These are phyloP conservation scores for Onychomys arenicola DNA, from an alignment of 2,797 vertebrate genomes.

Conservation along the genomic window DNA sequence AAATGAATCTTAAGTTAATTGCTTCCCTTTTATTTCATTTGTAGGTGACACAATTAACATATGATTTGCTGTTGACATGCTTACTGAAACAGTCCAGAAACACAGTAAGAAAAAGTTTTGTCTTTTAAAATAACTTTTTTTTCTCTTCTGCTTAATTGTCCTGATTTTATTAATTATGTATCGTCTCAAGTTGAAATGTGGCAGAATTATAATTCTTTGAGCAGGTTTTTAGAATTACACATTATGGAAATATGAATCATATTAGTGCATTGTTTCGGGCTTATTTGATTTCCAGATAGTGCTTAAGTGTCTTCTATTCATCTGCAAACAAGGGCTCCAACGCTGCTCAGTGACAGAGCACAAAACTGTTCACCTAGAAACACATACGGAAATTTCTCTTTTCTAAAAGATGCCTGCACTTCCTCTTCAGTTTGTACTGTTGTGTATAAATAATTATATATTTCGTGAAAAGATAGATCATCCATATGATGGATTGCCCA, in stretches of 20 bases:
- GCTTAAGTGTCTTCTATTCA: not conserved
- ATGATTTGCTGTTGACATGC: slow-evolving; percentile 13
- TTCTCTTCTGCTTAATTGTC: slow-evolving; percentile 45
- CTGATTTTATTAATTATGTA: slow-evolving; percentile 61
- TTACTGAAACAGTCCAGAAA: slow-evolving; percentile 62
- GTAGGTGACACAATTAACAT: slow-evolving; percentile 58
- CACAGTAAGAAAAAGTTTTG: not conserved
- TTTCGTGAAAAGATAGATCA: slow-evolving; percentile 1
- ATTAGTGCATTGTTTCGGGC: slow-evolving; percentile 13
- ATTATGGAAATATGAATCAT: slow-evolving; percentile 44
- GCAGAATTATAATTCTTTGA: slow-evolving; percentile 44
- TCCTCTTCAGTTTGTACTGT: slow-evolving; percentile 6
- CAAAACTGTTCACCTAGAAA: not conserved
- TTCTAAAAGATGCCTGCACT: not conserved
- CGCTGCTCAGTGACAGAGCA: not conserved
- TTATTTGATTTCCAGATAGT: slow-evolving; percentile 25
- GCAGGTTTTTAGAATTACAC: slow-evolving; percentile 34
- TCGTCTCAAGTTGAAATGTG: slow-evolving; percentile 43
- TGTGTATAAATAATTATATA: not conserved
- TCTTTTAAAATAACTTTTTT: slow-evolving; percentile 65
- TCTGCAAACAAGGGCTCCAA: not conserved
- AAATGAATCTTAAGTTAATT: slow-evolving; percentile 58
- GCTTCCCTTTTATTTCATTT: slow-evolving; percentile 50
- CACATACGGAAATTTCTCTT: not conserved
- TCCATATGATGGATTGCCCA: not conserved